A percentile compares a stretch with the other conserved stretches of the same genome.
Conservation (phyloP, 2,888 invertebrate genomes). For the Malachius bipustulatus region DNA sequence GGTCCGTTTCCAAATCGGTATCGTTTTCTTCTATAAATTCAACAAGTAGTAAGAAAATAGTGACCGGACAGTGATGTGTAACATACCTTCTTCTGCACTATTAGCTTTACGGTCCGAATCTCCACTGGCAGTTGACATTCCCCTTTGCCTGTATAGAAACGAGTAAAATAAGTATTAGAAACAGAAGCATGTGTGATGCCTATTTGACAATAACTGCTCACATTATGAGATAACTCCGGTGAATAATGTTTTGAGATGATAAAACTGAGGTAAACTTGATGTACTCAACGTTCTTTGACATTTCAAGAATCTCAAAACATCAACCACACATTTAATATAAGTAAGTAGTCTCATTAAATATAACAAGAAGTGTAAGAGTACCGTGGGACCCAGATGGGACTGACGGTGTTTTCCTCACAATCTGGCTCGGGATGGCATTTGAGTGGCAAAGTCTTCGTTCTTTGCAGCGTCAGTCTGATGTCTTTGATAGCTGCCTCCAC, state of each 20-base stretch:
- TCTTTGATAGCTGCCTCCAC: constrained; percentile 66
- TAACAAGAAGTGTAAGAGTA: too few species aligned
- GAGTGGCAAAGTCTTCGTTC: constrained; percentile 53
- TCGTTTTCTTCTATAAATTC: constrained; percentile 69
- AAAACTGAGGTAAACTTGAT: too few species aligned
- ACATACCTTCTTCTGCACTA: constrained; percentile 49
- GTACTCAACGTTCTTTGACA: too few species aligned
- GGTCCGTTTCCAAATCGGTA: constrained; percentile 95
- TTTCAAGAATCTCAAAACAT: too few species aligned
- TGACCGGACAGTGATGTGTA: too few species aligned
- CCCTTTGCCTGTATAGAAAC: constrained; percentile 45
- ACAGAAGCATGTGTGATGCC: constrained; percentile 2
- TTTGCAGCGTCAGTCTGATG: constrained; percentile 66
- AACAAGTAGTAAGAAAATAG: constrained; percentile 7
- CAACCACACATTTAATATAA: too few species aligned
- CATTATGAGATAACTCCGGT: constrained; percentile 19
- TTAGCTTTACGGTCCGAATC: constrained; percentile 54
- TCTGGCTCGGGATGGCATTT: constrained; percentile 37
- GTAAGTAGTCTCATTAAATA: too few species aligned
- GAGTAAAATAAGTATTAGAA: constrained; percentile 3
- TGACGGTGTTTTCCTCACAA: constrained; percentile 41
- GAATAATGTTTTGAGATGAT: too few species aligned
- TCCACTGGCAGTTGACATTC: constrained; percentile 40
- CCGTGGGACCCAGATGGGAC: constrained; percentile 62
- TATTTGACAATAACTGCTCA: constrained; percentile 21